phyloP scores from a whole-genome alignment of 2,113 vertebrate species.

The Gopherus evgoodei region DNA sequence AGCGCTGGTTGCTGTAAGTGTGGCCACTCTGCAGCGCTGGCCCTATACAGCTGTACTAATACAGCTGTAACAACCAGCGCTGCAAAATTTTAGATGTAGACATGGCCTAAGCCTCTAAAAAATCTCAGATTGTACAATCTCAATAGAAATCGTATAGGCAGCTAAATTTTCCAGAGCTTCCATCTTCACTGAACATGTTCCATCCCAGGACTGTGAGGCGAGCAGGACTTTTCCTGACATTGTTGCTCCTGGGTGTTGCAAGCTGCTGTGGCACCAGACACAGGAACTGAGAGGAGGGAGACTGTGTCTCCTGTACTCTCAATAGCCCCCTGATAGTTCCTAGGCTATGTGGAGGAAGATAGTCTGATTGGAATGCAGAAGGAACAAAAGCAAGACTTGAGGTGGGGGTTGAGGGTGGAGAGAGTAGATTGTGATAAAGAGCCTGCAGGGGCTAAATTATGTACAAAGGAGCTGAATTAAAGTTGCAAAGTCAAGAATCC shows the following conservation, averaged over 20 bases:
- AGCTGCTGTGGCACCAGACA: background rate
- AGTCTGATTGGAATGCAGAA: background rate
- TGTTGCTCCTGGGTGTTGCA: background rate
- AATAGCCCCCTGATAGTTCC: background rate
- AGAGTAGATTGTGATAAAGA: background rate
- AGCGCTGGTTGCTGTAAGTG: no score
- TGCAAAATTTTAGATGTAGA: no score
- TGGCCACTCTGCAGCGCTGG: no score
- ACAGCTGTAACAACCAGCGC: no score
- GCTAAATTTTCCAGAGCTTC: background rate
- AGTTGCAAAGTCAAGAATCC: background rate
- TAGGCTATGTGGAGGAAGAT: background rate
- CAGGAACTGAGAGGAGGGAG: background rate
- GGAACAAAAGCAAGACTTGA: background rate
- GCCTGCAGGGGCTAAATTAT: background rate
- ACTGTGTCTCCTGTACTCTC: background rate
- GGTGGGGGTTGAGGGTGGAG: accelerated
- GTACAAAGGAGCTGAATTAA: background rate
- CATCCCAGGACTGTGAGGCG: accelerated
- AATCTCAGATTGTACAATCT: background rate
- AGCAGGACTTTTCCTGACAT: background rate
- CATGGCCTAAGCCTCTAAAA: background rate
- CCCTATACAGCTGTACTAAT: no score
- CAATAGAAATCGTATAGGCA: background rate
- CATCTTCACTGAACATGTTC: background rate